A percentile compares a stretch with the other conserved stretches of the same genome.
Conservation (phyloP, 2,797 vertebrate species). For the Novumbra hubbsi region DNA sequence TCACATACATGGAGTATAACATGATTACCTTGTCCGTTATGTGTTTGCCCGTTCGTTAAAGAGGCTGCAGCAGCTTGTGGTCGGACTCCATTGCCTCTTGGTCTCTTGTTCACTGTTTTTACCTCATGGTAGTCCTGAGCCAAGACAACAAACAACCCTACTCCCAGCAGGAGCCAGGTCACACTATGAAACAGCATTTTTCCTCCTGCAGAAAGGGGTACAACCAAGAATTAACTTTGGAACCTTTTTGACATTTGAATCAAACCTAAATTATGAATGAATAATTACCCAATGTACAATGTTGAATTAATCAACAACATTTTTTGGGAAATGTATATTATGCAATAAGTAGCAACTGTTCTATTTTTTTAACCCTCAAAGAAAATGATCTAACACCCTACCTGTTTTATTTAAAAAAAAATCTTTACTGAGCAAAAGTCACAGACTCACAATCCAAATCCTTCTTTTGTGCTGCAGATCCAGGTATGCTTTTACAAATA, state of each 20-base stretch:
- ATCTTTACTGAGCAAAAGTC: background rate
- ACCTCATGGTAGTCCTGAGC: constrained; percentile 76
- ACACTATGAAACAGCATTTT: constrained; percentile 66
- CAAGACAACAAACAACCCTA: constrained; percentile 66
- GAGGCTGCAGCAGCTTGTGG: constrained; percentile 40
- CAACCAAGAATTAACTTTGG: constrained; percentile 19
- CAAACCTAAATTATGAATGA: background rate
- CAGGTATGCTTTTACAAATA: constrained; percentile 22
- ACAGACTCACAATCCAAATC: constrained; percentile 38
- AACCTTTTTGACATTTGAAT: background rate
- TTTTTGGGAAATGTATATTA: background rate
- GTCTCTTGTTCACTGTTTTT: constrained; percentile 64
- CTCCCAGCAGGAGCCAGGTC: constrained; percentile 72
- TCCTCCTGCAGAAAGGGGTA: constrained; percentile 33
- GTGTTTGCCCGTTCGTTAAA: constrained; percentile 68
- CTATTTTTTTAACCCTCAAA: background rate
- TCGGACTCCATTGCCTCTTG: constrained; percentile 44
- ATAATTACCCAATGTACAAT: background rate
- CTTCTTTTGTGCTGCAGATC: constrained; percentile 14
- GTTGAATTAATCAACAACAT: background rate
- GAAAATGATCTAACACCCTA: background rate
- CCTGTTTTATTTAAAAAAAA: background rate
- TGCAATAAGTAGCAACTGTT: background rate
- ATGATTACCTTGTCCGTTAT: constrained; percentile 79
- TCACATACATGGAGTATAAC: background rate